phyloP scores from a whole-genome alignment of 2,888 invertebrate genomes.

The Drosophila atroscutellata region DNA sequence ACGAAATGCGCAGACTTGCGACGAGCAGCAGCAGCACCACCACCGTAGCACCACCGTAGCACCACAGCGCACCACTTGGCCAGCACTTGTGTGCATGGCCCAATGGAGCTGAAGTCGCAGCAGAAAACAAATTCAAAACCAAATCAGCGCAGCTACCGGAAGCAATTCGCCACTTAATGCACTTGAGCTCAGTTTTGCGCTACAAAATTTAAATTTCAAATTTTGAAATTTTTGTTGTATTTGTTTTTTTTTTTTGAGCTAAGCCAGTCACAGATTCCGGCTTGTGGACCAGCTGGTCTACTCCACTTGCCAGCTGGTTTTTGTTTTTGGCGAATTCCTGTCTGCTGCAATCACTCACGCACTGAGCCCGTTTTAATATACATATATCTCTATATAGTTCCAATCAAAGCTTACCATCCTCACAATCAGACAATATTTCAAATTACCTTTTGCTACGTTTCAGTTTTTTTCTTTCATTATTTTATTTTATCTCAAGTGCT shows the following conservation, averaged over 20 bases:
- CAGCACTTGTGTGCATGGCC: slow-evolving; percentile 35
- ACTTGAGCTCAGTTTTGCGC: slow-evolving; percentile 59
- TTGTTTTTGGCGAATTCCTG: slow-evolving; percentile 28
- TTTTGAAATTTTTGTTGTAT: slow-evolving; percentile 20
- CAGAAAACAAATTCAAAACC: slow-evolving; percentile 12
- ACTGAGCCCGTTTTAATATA: slow-evolving; percentile 10
- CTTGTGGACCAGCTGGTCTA: slow-evolving; percentile 41
- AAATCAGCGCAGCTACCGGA: slow-evolving; percentile 62
- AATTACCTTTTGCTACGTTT: slow-evolving; percentile 26
- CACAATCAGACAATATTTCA: slow-evolving; percentile 24
- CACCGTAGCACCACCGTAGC: slow-evolving; percentile 13
- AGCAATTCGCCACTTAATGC: slow-evolving; percentile 71
- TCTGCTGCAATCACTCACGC: slow-evolving; percentile 18
- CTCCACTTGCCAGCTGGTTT: slow-evolving; percentile 42
- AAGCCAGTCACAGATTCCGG: slow-evolving; percentile 48
- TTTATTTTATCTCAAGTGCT: slow-evolving; percentile 52
- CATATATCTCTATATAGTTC: slow-evolving; percentile 16
- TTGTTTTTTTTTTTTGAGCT: slow-evolving; percentile 15
- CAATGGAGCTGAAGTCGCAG: slow-evolving; percentile 36
- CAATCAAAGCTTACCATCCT: slow-evolving; percentile 26
- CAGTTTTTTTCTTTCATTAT: slow-evolving; percentile 1
- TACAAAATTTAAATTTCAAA: slow-evolving; percentile 58
- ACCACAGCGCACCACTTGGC: slow-evolving; percentile 31
- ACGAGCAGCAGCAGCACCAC: slow-evolving; percentile 38
- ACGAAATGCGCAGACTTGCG: slow-evolving; percentile 59